Base-by-base conservation (phyloP, 1,140 invertebrate genomes). In the Calliphora vicina region DNA sequence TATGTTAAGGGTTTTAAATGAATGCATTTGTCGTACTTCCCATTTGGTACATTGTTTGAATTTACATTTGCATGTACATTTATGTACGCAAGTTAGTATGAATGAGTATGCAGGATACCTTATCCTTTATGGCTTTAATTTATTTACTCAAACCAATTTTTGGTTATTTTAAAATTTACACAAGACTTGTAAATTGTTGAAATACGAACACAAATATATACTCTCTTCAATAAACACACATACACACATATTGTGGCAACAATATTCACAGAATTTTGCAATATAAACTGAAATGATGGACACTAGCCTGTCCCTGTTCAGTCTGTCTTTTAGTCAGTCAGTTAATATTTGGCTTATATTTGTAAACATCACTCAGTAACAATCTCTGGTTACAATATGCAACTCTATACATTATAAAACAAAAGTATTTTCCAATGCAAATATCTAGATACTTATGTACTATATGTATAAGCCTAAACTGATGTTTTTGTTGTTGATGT, bases 291-390 rank as follows among this genome's bases (percentile, higher is more conserved):
- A 67, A 67, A 5, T 67, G 61, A 67, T 67, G 61, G 61, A 67
- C 23, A 67, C 5, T 50, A n/a, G 45, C 8, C 61, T 67, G 17
- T 57, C 13, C 35, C 45, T 57, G 45, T n/a, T 57, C 4, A 15
- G 12, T 57, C 5, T 57, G 13, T 13, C 50, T n/a, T 17, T 2
- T 57, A 57, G 17, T 57, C 50, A n/a, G 61, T 67, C 61, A 23
- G 20, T 67, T 67, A 67, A 67, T 67, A 23, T 67, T 67, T 67
- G 61, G 61, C 61, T 67, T 57, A 67, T n/a, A 67, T 67, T 67
- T 67, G 61, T 25, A 67, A 23, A 67, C 61, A 67, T 67, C 61
- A 57, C n/a, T 57, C 17, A 67, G 6, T 67, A 67, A 67, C n/a
- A 67, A 23, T 50, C 12, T 50, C 13, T 50, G 45, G 13, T 17